A percentile compares a stretch with the other conserved stretches of the same genome.
phyloP scores from a whole-genome alignment of 2,113 vertebrate species.

The Corythaixoides concolor region DNA sequence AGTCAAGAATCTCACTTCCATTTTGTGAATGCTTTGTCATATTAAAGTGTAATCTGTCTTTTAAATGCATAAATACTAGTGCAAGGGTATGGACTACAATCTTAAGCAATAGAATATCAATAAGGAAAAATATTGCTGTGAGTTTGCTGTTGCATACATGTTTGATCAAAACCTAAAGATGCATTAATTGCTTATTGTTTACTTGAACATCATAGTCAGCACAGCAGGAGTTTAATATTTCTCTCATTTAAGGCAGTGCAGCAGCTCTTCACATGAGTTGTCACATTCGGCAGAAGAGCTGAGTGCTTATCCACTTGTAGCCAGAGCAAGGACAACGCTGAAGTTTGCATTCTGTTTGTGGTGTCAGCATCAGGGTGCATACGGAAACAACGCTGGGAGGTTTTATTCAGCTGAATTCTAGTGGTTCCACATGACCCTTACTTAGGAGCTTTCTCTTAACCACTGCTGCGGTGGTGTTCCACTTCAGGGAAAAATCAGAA shows the following conservation, averaged over 20 bases:
- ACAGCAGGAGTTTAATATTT: neutral
- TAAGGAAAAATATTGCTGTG: neutral
- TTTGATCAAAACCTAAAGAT: neutral
- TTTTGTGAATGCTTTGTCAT: constrained; percentile 53
- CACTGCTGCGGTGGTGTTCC: neutral
- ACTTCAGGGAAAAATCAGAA: neutral
- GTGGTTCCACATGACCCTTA: neutral
- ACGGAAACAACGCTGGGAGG: constrained; percentile 58
- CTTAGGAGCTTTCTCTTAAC: neutral
- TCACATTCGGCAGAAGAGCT: neutral
- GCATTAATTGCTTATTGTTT: neutral
- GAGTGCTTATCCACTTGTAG: constrained; percentile 18
- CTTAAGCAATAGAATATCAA: neutral
- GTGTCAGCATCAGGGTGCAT: constrained; percentile 66
- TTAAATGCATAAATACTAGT: neutral
- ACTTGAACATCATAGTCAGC: neutral
- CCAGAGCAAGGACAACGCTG: constrained; percentile 13
- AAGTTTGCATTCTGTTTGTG: constrained; percentile 59
- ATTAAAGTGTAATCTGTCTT: neutral
- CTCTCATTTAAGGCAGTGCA: neutral
- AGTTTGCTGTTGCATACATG: neutral
- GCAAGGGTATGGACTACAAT: neutral
- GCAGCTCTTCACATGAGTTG: neutral
- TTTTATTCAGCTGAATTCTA: constrained; percentile 19
- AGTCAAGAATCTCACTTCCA: constrained; percentile 46